Evolutionary conservation across 2,113 vertebrate species (phyloP).

Genomic region (Cyprinodon variegatus): DNA sequence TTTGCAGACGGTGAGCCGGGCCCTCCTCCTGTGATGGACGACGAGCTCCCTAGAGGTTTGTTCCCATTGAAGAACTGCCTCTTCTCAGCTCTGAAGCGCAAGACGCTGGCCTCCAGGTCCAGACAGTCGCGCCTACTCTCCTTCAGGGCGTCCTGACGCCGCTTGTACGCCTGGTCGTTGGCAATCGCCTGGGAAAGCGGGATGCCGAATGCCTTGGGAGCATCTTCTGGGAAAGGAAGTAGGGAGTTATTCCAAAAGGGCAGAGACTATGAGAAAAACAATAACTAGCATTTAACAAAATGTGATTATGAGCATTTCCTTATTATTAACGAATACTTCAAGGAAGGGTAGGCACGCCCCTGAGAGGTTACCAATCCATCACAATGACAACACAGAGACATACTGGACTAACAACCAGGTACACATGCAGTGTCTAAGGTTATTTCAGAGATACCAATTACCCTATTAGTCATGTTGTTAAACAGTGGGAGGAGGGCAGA

Average conservation of each 20-base stretch:
- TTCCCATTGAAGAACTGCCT: constrained; percentile 68
- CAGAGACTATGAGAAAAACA: not conserved
- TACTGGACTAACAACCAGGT: too few relatives aligned
- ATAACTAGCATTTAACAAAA: not conserved
- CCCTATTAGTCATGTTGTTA: too few relatives aligned
- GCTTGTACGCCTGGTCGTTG: constrained; percentile 79
- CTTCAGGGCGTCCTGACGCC: constrained; percentile 80
- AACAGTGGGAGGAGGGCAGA: too few relatives aligned
- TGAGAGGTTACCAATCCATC: too few relatives aligned
- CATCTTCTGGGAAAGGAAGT: constrained; percentile 69
- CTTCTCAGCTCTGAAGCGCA: constrained; percentile 82
- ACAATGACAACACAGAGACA: too few relatives aligned
- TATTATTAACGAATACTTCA: too few relatives aligned
- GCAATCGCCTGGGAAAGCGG: constrained; percentile 83
- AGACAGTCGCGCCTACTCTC: constrained; percentile 84
- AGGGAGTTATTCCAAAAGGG: not conserved
- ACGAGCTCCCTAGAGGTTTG: constrained; percentile 37
- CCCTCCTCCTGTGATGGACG: constrained; percentile 25
- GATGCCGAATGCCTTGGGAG: constrained; percentile 84
- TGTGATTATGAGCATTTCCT: too few relatives aligned
- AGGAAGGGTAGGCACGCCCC: too few relatives aligned
- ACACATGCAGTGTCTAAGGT: too few relatives aligned
- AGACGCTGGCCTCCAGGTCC: constrained; percentile 84
- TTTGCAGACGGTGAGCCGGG: constrained; percentile 34
- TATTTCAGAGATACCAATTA: too few relatives aligned